Evolutionary conservation across 2,888 invertebrate genomes (phyloP).

Genomic region (Papilio gigon): DNA sequence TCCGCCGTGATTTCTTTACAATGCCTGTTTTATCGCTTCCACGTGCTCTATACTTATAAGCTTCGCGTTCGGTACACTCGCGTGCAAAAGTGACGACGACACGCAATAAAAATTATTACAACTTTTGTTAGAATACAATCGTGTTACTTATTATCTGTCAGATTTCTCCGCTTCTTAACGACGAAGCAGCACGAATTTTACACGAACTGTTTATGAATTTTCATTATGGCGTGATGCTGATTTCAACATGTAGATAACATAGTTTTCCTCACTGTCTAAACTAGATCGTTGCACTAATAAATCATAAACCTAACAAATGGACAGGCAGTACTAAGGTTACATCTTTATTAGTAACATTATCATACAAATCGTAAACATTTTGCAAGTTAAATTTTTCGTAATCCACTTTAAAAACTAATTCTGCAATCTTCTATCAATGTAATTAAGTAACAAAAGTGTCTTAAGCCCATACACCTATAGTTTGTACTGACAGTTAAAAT

Average conservation of each 20-base stretch:
- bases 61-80: constrained; percentile 1
- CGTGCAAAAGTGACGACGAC: constrained; percentile 14
- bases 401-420: background rate
- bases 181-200: background rate
- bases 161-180: background rate
- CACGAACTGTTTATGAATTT: background rate
- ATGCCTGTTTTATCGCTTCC: constrained; percentile 33
- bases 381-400: no score
- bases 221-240: background rate
- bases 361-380: no score
- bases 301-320: background rate
- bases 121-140: constrained; percentile 23
- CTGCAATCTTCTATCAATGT: background rate
- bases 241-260: background rate
- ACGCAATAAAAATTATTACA: constrained; percentile 25
- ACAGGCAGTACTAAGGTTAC: background rate
- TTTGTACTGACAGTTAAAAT: no score
- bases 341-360: background rate
- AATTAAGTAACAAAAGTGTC: background rate
- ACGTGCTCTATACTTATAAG: constrained; percentile 27
- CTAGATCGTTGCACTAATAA: background rate
- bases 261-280: background rate
- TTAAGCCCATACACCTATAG: no score
- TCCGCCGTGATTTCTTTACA: constrained; percentile 38
- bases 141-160: constrained; percentile 13